Base-by-base conservation (phyloP, 2,888 invertebrate genomes). In the Nomada ruficornis region DNA sequence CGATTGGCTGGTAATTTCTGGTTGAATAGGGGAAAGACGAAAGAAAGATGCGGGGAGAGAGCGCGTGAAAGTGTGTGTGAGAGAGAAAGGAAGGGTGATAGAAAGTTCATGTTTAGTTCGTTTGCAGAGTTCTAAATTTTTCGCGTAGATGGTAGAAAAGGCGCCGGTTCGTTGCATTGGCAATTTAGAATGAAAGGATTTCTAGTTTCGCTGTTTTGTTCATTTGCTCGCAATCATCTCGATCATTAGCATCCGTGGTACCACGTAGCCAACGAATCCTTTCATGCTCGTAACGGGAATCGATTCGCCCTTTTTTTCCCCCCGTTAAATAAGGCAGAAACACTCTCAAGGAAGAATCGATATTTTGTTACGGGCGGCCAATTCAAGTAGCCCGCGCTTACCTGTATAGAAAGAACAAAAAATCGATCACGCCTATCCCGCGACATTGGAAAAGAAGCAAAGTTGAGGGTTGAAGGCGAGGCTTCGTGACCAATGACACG, bases 401-500 rank as follows among this genome's bases (percentile, higher is more conserved):
- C 71, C 36, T 36, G 36, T 7, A 7, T 1, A 5, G 36, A 7
- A 7, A 1, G 7, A 29, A 29, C 5, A 13, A 44, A 62, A 54
- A 36, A 26, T 44, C 68, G n/a, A 18, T 57, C 7, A 50, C 47
- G 20, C 29, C 7, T 18, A 15, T 36, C 2, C 18, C 70, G 63
- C 67, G 67, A 13, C 15, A 72, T n/a, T 20, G 9, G 20, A 59
- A 59, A 63, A 59, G 36, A 64, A 57, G 57, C 36, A 59, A 62
- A 64, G 13, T 54, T 54, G 23, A 9, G 29, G 54, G 59, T 50
- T 44, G 64, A 72, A 79, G 74, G 77, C 83, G 82, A 83, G 75
- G 79, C 82, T 77, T 73, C 62, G 88, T 84, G 89, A 89, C 82
- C 87, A 89, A 89, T 90, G 89, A 89, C 84, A 82, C 85, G 88